Evolutionary conservation across 2,113 vertebrate species (phyloP), one percentile per base, ranked within the genome.

Genomic region (Macrotus californicus): DNA sequence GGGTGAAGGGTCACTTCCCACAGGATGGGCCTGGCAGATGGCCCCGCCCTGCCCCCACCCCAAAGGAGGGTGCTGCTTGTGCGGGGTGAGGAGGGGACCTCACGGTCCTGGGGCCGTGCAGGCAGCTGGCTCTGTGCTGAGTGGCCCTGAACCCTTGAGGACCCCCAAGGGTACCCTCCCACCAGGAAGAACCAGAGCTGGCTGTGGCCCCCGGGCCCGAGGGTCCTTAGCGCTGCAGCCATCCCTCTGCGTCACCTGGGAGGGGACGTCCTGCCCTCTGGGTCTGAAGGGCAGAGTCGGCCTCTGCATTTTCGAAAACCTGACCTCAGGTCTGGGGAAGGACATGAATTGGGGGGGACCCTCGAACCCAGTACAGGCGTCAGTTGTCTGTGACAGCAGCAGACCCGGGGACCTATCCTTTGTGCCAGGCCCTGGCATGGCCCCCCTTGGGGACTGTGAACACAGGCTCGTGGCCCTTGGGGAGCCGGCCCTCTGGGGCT

Each of bases 341-440:
- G 76, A 22, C 11, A 0, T 9, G 89, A 26, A 7, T 10, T 26
- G 10, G 8, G 64, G 56, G 18, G 76, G 21, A 4, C 9, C 14
- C 15, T 59, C 4, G 7, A 19, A 13, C 39, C 18, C 56, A 7
- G 15, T 3, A 12, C 22, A 7, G 39, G 39, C 7, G 2, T 36
- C 22, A 0, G 43, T 11, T 1, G n/a, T 41, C 52, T 3, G 6
- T 83, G 54, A 6, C 7, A 8, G 50, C n/a, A 3, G 36, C n/a
- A 9, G 7, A 0, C 1, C n/a, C 24, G 0, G 66, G 0, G 70
- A 11, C 54, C 34, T 4, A 13, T 48, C 52, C 34, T 15, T 3
- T 12, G 56, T 34, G 36, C n/a, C 2, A 7, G 24, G 61, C 22
- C 0, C 4, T 22, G 22, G 54, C 43, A 22, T n/a, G 73, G 66